Conservation (phyloP, 2,888 invertebrate genomes). For the Sturmia bella region DNA sequence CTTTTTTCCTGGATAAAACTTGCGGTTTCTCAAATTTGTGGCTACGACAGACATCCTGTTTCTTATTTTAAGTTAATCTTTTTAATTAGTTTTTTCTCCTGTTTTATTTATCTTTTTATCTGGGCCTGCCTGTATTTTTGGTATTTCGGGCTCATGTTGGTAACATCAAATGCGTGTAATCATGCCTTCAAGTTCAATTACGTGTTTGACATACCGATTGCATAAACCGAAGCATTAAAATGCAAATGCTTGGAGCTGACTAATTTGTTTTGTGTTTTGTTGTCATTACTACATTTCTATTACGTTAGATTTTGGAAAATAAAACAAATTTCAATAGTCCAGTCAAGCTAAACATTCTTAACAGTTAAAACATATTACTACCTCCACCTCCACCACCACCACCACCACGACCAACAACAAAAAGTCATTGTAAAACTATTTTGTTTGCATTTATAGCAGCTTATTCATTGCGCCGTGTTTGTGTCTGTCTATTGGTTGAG, state of each 20-base stretch:
- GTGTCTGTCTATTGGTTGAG: slow-evolving; percentile 10
- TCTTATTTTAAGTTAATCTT: slow-evolving; percentile 13
- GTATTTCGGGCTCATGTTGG: slow-evolving; percentile 7
- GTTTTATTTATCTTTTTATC: not conserved
- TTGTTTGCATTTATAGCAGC: slow-evolving; percentile 52
- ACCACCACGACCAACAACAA: too few relatives aligned
- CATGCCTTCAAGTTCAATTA: slow-evolving; percentile 67
- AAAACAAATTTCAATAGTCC: slow-evolving; percentile 18
- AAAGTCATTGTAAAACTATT: slow-evolving; percentile 60
- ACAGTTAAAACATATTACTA: slow-evolving; percentile 43
- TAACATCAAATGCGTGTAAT: slow-evolving; percentile 62
- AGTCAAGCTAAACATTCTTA: slow-evolving; percentile 39
- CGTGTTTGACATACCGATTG: slow-evolving; percentile 58
- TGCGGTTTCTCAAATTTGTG: slow-evolving; percentile 28
- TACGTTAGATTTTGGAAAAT: slow-evolving; percentile 23
- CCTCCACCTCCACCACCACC: slow-evolving; percentile 56
- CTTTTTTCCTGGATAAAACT: slow-evolving; percentile 27
- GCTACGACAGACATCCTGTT: slow-evolving; percentile 38
- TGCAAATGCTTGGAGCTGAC: slow-evolving; percentile 50
- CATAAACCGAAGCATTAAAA: slow-evolving; percentile 23
- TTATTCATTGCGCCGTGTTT: too few relatives aligned
- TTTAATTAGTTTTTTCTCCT: slow-evolving; percentile 11
- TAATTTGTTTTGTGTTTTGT: slow-evolving; percentile 23
- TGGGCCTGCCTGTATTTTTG: slow-evolving; percentile 30
- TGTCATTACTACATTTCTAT: slow-evolving; percentile 21